phyloP scores from a whole-genome alignment of 1,140 invertebrate genomes.

The Dendroctonus valens region DNA sequence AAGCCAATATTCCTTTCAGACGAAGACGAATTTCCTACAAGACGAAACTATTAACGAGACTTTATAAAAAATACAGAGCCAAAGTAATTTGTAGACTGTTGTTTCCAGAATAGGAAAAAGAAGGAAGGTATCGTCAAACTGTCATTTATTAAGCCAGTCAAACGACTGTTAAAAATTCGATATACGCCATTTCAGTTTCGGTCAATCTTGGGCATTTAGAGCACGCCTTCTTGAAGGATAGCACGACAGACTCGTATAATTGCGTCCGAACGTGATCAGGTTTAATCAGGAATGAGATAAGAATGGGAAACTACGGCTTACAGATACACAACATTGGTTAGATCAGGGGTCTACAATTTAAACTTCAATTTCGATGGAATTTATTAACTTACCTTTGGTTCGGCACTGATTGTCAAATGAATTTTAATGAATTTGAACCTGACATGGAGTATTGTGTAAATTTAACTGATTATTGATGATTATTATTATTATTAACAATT shows the following conservation, averaged over 20 bases:
- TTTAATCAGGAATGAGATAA: slow-evolving; percentile 34
- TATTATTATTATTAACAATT: too few species aligned
- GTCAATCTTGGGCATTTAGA: slow-evolving; percentile 40
- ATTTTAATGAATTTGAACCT: too few species aligned
- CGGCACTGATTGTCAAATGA: too few species aligned
- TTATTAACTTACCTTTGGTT: too few species aligned
- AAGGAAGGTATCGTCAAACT: slow-evolving; percentile 20
- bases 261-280: slow-evolving; percentile 45
- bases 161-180: slow-evolving; percentile 35
- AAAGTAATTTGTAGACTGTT: slow-evolving; percentile 27
- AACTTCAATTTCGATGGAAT: too few species aligned
- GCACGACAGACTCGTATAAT: slow-evolving; percentile 46
- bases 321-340: slow-evolving; percentile 9
- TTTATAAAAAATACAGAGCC: neutral
- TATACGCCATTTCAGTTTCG: slow-evolving; percentile 33
- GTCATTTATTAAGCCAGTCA: slow-evolving; percentile 33
- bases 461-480: too few species aligned
- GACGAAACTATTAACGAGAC: too few species aligned
- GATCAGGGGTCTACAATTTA: neutral
- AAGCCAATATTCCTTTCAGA: too few species aligned
- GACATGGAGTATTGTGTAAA: too few species aligned
- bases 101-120: slow-evolving; percentile 24
- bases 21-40: too few species aligned
- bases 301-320: slow-evolving; percentile 14
- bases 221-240: slow-evolving; percentile 46